A percentile compares a stretch with the other conserved stretches of the same genome.
Conservation (phyloP, 2,113 vertebrate genomes). For the Labeo rohita region DNA sequence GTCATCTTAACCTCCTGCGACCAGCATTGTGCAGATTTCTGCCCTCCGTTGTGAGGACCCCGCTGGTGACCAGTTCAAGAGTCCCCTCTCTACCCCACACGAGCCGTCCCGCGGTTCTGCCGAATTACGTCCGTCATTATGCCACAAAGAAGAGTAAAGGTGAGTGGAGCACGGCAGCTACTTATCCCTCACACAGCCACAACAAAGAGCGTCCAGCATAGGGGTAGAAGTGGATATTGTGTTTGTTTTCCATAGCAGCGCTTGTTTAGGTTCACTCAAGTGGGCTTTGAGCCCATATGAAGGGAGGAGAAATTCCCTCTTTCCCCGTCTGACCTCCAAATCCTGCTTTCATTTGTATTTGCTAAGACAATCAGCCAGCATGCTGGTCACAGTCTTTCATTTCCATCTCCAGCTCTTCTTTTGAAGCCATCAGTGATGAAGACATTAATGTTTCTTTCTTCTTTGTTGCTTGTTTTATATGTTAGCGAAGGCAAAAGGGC, state of each 20-base stretch:
- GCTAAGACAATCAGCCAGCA: constrained; percentile 57
- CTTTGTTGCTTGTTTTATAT: not conserved
- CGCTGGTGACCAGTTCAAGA: constrained; percentile 36
- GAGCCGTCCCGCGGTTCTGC: constrained; percentile 45
- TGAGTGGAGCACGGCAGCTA: constrained; percentile 56
- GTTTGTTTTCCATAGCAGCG: constrained; percentile 54
- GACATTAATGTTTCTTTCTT: constrained; percentile 33
- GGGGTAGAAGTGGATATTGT: constrained; percentile 24
- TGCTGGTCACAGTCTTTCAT: constrained; percentile 53
- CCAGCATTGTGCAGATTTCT: constrained; percentile 66
- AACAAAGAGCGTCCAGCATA: constrained; percentile 49
- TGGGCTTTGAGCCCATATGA: constrained; percentile 38
- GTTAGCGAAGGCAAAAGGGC: constrained; percentile 88
- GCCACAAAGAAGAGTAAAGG: constrained; percentile 92
- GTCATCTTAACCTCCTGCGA: constrained; percentile 71
- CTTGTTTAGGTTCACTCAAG: constrained; percentile 55
- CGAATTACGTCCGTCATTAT: constrained; percentile 73
- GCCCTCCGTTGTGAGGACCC: constrained; percentile 40
- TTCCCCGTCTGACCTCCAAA: constrained; percentile 13
- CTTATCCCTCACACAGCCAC: constrained; percentile 33
- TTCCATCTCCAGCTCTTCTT: constrained; percentile 40
- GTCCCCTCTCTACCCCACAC: constrained; percentile 41
- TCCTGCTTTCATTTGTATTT: constrained; percentile 62
- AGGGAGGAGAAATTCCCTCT: constrained; percentile 39
- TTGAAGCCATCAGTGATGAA: constrained; percentile 41